These are phyloP conservation scores for Aphodius sticticus DNA, from an alignment of 2,888 invertebrate genomes.

Conservation along the genomic window DNA sequence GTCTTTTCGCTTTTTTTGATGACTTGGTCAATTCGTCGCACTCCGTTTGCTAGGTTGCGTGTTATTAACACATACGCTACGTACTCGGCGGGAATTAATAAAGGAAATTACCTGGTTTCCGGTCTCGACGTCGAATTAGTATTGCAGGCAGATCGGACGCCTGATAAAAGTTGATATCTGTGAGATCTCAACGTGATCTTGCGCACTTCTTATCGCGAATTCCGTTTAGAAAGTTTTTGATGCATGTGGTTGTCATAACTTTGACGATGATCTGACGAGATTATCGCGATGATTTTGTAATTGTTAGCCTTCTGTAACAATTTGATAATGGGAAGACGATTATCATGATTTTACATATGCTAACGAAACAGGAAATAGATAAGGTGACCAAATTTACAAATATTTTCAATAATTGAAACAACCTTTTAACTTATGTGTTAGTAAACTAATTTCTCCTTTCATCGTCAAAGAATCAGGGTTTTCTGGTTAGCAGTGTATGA, in stretches of 20 bases:
- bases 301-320: not conserved
- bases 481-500: no score
- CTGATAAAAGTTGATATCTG: not conserved
- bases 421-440: no score
- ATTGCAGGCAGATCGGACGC: not conserved
- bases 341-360: not conserved
- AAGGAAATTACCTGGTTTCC: not conserved
- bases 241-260: not conserved
- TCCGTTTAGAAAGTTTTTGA: not conserved
- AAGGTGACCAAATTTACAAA: no score
- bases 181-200: not conserved
- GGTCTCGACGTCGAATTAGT: not conserved
- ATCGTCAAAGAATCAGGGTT: no score
- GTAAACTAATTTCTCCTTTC: no score
- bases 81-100: not conserved
- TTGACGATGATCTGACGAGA: not conserved
- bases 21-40: not conserved
- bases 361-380: not conserved
- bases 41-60: not conserved
- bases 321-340: not conserved
- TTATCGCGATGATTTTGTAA: not conserved
- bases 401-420: no score
- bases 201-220: not conserved
- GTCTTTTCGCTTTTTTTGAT: not conserved
- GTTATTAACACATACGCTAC: not conserved